phyloP scores from a whole-genome alignment of 2,888 invertebrate genomes.

The Dyspetes luteomarginatus region DNA sequence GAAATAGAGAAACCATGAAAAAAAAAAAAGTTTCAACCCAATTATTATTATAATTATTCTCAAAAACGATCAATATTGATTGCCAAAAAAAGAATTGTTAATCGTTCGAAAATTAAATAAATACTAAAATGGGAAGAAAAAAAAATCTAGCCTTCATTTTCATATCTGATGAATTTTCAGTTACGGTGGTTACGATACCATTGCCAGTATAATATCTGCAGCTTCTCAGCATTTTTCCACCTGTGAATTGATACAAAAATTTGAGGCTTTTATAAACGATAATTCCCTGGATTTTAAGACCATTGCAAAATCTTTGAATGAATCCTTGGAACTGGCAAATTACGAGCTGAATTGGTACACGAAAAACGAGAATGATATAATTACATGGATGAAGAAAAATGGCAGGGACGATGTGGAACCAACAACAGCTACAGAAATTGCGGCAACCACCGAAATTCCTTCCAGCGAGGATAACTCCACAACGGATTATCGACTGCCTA shows the following conservation, averaged over 20 bases:
- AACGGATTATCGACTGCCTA: slow-evolving; percentile 84
- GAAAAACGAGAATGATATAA: slow-evolving; percentile 47
- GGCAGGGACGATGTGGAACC: slow-evolving; percentile 13
- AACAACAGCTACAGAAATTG: slow-evolving; percentile 27
- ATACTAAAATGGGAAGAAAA: slow-evolving; percentile 4
- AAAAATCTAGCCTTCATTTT: not conserved
- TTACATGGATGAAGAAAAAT: slow-evolving; percentile 65
- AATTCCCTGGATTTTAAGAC: slow-evolving; percentile 49
- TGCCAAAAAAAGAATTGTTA: too few relatives aligned
- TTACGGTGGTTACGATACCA: slow-evolving; percentile 62
- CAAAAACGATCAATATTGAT: too few relatives aligned
- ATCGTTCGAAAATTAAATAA: slow-evolving; percentile 1
- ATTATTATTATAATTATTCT: not conserved
- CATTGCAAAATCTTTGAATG: slow-evolving; percentile 56
- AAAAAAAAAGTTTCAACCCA: not conserved
- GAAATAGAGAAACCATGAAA: not conserved
- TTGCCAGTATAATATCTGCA: slow-evolving; percentile 69
- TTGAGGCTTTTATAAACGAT: slow-evolving; percentile 66
- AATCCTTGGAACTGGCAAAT: slow-evolving; percentile 69
- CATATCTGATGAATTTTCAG: slow-evolving; percentile 78
- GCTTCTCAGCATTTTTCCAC: slow-evolving; percentile 75
- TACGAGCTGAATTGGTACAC: slow-evolving; percentile 74
- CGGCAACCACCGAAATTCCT: not conserved
- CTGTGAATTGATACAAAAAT: slow-evolving; percentile 63
- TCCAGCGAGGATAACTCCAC: slow-evolving; percentile 24